Evolutionary conservation across 2,888 invertebrate species (phyloP).

Genomic region (Platerodrilus igneus): DNA sequence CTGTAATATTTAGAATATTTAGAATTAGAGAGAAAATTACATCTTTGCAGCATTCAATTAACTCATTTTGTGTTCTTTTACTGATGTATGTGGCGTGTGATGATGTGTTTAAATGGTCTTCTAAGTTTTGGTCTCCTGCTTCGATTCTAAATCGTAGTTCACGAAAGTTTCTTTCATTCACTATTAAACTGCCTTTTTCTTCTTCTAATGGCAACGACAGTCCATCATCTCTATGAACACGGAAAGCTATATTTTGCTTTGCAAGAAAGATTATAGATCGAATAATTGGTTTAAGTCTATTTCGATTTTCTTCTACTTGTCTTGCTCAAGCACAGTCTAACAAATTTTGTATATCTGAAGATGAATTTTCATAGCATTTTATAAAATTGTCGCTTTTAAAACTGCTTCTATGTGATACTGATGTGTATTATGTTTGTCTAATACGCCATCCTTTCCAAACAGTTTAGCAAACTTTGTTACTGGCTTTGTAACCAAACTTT

Average conservation of each 20-base stretch:
- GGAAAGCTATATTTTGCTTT: conserved; percentile 30
- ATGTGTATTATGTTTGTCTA: conserved; percentile 16
- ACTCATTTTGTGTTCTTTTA: conserved; percentile 33
- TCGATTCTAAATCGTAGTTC: conserved; percentile 27
- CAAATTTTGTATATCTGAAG: conserved; percentile 14
- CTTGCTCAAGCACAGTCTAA: conserved; percentile 10
- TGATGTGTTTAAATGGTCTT: conserved; percentile 30
- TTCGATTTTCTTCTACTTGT: conserved; percentile 24
- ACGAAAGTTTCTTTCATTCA: conserved; percentile 19
- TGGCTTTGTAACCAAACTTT: conserved; percentile 24
- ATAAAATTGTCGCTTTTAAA: conserved; percentile 1
- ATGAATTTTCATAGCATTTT: conserved; percentile 7
- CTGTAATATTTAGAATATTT: conserved; percentile 26
- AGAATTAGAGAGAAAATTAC: conserved; percentile 27
- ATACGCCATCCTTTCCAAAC: conserved; percentile 23
- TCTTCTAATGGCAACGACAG: too few species aligned
- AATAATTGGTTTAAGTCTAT: conserved; percentile 12
- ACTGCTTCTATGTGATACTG: conserved; percentile 21
- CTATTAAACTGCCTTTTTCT: too few species aligned
- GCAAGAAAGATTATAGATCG: conserved; percentile 20
- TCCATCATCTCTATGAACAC: conserved; percentile 31
- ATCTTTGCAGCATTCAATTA: conserved; percentile 30
- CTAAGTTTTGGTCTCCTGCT: conserved; percentile 27
- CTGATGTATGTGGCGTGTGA: too few species aligned
- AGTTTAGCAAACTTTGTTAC: conserved; percentile 24